phyloP scores from a whole-genome alignment of 2,888 invertebrate species.

The Cactoblastis cactorum region DNA sequence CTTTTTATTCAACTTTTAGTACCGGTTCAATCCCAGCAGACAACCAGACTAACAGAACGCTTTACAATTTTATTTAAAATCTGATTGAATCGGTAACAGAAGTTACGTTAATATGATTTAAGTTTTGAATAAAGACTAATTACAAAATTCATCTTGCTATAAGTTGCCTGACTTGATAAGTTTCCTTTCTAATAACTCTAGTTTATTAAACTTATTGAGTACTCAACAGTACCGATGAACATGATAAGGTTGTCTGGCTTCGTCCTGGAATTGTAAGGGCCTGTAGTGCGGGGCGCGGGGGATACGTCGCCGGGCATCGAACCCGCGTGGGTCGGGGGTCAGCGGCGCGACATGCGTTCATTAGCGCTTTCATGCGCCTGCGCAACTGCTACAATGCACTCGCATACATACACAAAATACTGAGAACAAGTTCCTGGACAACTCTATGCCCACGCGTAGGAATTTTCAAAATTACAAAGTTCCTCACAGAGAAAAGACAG shows the following conservation, averaged over 20 bases:
- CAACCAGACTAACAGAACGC: slow-evolving; percentile 20
- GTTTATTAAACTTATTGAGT: slow-evolving; percentile 15
- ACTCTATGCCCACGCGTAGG: slow-evolving; percentile 3
- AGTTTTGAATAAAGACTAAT: no score
- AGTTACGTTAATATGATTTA: no score
- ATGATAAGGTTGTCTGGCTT: slow-evolving; percentile 54
- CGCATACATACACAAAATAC: slow-evolving; percentile 16
- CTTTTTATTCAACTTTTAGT: slow-evolving; percentile 27
- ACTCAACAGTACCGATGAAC: slow-evolving; percentile 40
- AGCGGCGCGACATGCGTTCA: slow-evolving; percentile 70
- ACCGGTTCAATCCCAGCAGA: slow-evolving; percentile 23
- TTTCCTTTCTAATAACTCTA: not conserved
- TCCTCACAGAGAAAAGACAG: not conserved
- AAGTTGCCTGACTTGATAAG: no score
- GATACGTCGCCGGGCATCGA: slow-evolving; percentile 55
- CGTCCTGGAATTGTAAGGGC: slow-evolving; percentile 38
- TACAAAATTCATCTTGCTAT: no score
- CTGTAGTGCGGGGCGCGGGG: slow-evolving; percentile 30
- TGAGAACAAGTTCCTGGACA: slow-evolving; percentile 15
- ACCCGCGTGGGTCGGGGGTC: slow-evolving; percentile 77
- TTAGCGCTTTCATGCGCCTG: slow-evolving; percentile 59
- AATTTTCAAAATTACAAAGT: slow-evolving; percentile 10
- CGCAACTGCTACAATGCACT: slow-evolving; percentile 34
- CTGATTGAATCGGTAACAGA: no score
- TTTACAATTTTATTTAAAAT: not conserved